A percentile compares a stretch with the other conserved stretches of the same genome.
Conservation (phyloP, 2,888 invertebrate genomes). For the Acrobasis suavella region DNA sequence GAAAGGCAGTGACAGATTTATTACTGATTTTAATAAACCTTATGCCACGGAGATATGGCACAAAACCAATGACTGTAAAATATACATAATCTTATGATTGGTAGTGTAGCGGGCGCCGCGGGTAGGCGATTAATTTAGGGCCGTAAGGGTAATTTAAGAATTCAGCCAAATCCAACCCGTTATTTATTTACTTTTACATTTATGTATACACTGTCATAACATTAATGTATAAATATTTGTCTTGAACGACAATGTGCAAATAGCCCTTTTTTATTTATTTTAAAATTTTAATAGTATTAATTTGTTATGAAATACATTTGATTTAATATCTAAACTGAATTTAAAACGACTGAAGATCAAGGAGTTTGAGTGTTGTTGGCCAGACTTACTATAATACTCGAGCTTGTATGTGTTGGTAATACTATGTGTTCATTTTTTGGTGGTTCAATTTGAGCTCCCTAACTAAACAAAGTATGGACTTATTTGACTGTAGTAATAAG, state of each 20-base stretch:
- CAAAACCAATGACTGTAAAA: background rate
- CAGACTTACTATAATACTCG: background rate
- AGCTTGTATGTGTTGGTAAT: constrained; percentile 2
- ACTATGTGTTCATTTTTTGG: background rate
- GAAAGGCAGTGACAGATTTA: too few relatives aligned
- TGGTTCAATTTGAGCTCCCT: constrained; percentile 1
- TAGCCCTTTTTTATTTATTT: too few relatives aligned
- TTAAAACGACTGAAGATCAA: background rate
- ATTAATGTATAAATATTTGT: too few relatives aligned
- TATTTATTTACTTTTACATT: background rate
- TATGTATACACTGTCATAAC: background rate
- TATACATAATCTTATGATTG: too few relatives aligned
- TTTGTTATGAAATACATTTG: background rate
- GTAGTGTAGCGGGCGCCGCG: constrained; percentile 10
- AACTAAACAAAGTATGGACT: too few relatives aligned
- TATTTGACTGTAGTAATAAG: too few relatives aligned
- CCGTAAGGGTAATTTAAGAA: background rate
- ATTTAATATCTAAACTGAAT: background rate
- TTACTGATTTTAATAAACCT: too few relatives aligned
- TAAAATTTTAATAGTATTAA: background rate
- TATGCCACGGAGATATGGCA: too few relatives aligned
- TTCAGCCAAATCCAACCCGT: too few relatives aligned
- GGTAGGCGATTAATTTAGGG: constrained; percentile 1
- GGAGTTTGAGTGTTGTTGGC: background rate
- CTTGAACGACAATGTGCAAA: too few relatives aligned